phyloP scores from a whole-genome alignment of 37 sponge, comb jelly and placozoan species.

The Geodia barretti region DNA sequence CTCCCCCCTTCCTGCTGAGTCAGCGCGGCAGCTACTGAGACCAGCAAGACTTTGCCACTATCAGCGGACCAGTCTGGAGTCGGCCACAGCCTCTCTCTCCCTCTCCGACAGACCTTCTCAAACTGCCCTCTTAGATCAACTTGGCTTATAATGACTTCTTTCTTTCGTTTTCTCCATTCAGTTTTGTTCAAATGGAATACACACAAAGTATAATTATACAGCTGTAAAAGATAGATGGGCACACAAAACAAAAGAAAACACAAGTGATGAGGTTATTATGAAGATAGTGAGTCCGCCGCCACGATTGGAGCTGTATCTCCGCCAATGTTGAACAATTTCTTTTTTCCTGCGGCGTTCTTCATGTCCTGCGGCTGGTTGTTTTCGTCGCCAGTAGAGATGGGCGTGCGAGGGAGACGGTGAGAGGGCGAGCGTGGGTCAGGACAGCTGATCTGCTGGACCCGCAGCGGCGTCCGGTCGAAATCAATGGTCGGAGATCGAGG shows the following conservation, averaged over 20 bases:
- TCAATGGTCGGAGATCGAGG: constrained; percentile 64
- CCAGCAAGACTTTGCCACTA: no score
- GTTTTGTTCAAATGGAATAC: no score
- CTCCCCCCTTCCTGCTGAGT: neutral
- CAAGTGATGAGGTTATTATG: no score
- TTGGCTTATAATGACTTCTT: no score
- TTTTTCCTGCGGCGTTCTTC: neutral
- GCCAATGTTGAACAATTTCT: neutral
- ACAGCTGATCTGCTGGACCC: neutral
- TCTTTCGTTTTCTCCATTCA: no score
- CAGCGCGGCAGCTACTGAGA: no score
- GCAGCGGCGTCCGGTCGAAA: constrained; percentile 53
- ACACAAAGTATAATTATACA: no score
- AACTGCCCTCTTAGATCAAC: neutral
- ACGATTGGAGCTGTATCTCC: neutral
- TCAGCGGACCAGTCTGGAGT: no score
- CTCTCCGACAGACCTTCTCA: neutral
- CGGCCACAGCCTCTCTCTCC: no score
- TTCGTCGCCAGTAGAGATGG: constrained; percentile 1
- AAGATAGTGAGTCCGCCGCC: no score
- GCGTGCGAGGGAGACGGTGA: constrained; percentile 37
- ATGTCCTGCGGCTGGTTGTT: neutral
- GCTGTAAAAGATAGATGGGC: no score
- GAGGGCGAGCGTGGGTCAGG: constrained; percentile 70
- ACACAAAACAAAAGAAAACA: no score